Conservation (phyloP, 2,797 vertebrate species). For the Gephyroberyx darwinii region DNA sequence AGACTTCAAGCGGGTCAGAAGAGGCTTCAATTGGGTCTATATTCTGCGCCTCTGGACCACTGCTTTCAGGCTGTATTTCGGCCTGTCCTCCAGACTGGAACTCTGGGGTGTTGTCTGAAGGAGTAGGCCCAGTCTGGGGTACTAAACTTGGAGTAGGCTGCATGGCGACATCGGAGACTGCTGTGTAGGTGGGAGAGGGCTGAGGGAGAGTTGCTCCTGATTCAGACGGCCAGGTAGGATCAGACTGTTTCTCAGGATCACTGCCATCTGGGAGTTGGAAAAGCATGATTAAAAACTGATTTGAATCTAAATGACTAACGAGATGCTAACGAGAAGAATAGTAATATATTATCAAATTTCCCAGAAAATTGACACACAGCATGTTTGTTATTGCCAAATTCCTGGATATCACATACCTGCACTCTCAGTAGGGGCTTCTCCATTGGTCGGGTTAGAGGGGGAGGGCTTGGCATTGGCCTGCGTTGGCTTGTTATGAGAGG, state of each 20-base stretch:
- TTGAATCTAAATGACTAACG: not conserved
- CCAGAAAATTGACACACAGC: no score
- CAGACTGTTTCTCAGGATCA: constrained; percentile 14
- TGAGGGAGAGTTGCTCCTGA: constrained; percentile 26
- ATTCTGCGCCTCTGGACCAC: not conserved
- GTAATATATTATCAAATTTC: not conserved
- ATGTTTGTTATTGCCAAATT: not conserved
- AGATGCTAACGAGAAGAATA: not conserved
- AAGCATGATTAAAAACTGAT: constrained; percentile 1
- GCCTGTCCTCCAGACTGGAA: not conserved
- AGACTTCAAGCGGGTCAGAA: constrained; percentile 29
- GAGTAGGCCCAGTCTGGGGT: constrained; percentile 9
- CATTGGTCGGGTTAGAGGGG: not conserved
- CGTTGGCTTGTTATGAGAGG: constrained; percentile 16
- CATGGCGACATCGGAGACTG: not conserved
- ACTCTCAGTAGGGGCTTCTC: constrained; percentile 2
- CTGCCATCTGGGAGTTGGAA: constrained; percentile 32
- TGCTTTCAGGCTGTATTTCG: constrained; percentile 3
- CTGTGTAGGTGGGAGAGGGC: constrained; percentile 17
- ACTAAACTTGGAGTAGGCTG: constrained; percentile 14
- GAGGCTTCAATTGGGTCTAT: constrained; percentile 1
- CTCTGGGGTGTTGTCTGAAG: constrained; percentile 5
- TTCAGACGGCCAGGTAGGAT: not conserved
- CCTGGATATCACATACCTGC: constrained; percentile 44
- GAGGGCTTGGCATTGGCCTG: not conserved